A percentile compares a stretch with the other conserved stretches of the same genome.
Conservation (phyloP, 2,888 invertebrate genomes). For the Eulithis testata region DNA sequence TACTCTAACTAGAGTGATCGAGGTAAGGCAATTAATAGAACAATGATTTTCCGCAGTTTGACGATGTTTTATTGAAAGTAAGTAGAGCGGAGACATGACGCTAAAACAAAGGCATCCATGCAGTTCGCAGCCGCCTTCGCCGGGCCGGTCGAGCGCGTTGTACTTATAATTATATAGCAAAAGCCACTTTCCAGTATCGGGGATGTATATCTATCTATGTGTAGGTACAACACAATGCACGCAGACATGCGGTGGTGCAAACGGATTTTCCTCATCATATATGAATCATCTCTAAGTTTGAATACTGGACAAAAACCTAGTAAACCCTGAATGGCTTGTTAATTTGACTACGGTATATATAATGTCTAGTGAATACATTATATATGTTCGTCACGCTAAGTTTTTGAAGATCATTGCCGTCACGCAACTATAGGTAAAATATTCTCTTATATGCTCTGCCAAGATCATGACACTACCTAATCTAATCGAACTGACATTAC, state of each 20-base stretch:
- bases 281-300: neutral
- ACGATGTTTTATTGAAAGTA: constrained; percentile 15
- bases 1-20: too few relatives aligned
- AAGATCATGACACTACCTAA: too few relatives aligned
- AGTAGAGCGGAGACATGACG: constrained; percentile 25
- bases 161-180: neutral
- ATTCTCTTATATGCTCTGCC: too few relatives aligned
- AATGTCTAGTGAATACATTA: too few relatives aligned
- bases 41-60: constrained; percentile 19
- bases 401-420: too few relatives aligned
- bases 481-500: too few relatives aligned
- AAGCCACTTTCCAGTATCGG: neutral
- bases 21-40: constrained; percentile 1
- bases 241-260: neutral
- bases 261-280: constrained; percentile 14
- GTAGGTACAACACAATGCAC: neutral
- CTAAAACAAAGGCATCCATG: constrained; percentile 14
- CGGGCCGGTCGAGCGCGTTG: neutral
- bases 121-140: neutral
- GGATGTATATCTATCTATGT: neutral
- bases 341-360: too few relatives aligned
- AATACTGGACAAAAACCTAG: too few relatives aligned
- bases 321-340: too few relatives aligned
- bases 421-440: too few relatives aligned
- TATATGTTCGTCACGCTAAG: too few relatives aligned